Conservation (phyloP, 2,888 invertebrate species). For the Encarsia formosa region DNA sequence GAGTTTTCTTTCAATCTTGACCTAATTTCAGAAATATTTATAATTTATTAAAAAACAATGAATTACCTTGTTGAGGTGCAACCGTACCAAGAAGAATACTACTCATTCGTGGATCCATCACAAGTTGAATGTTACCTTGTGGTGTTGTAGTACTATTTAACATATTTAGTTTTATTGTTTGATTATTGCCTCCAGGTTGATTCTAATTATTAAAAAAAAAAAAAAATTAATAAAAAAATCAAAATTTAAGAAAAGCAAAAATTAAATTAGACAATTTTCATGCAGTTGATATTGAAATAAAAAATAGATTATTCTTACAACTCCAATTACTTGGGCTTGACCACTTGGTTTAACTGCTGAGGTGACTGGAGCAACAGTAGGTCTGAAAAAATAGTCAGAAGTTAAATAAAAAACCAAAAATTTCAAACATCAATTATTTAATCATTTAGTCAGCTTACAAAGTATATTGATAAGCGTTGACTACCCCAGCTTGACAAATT, state of each 20-base stretch:
- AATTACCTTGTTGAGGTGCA: conserved; percentile 36
- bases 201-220: conserved; percentile 26
- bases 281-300: too few relatives aligned
- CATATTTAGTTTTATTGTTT: conserved; percentile 45
- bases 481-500: conserved; percentile 41
- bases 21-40: too few relatives aligned
- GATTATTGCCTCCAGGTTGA: conserved; percentile 31
- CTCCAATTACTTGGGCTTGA: conserved; percentile 36
- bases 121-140: conserved; percentile 51
- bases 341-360: conserved; percentile 33
- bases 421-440: background rate
- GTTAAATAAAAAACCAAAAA: background rate
- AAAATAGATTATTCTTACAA: conserved; percentile 33
- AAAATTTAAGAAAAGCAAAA: conserved; percentile 2
- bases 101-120: conserved; percentile 55
- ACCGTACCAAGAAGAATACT: conserved; percentile 52
- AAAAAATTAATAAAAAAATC: background rate
- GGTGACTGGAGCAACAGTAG: conserved; percentile 31
- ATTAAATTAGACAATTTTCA: too few relatives aligned
- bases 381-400: conserved; percentile 25
- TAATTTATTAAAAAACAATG: too few relatives aligned
- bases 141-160: conserved; percentile 39
- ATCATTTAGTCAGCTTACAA: conserved; percentile 36
- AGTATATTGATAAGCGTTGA: conserved; percentile 45
- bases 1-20: too few relatives aligned